Percentiles rank a stretch among this genome's conserved stretches.
phyloP scores from a whole-genome alignment of 53 echinoderm and acorn worm genomes.

The Antedon mediterranea region DNA sequence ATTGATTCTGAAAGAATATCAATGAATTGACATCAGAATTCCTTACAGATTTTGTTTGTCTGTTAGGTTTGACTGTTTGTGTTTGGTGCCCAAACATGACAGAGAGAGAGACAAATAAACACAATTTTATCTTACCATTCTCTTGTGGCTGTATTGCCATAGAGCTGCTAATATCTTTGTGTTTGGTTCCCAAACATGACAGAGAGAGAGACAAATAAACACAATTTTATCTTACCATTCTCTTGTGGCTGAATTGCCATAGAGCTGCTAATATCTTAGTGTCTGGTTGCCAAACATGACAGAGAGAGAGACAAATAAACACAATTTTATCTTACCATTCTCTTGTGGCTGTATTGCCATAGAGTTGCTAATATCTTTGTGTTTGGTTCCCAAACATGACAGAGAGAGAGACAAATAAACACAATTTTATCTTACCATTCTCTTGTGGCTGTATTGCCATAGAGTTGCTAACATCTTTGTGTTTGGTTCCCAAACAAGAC shows the following conservation, averaged over 20 bases:
- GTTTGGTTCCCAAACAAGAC: not conserved
- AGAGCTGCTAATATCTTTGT: not conserved
- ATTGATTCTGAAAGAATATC: not conserved
- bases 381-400: not conserved
- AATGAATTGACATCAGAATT: too few species aligned
- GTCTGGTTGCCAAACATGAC: not conserved
- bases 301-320: too few species aligned
- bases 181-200: not conserved
- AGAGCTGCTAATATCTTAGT: not conserved
- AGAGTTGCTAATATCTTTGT: not conserved
- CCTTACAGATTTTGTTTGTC: too few species aligned
- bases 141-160: not conserved
- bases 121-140: not conserved
- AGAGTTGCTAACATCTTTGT: slow-evolving; percentile 22
- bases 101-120: too few species aligned
- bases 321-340: not conserved
- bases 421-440: slow-evolving; percentile 43
- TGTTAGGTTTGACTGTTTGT: too few species aligned
- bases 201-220: too few species aligned
- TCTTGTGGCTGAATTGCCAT: not conserved
- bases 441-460: slow-evolving; percentile 55
- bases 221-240: not conserved
- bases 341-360: not conserved
- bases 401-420: too few species aligned
- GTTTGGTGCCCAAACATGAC: not conserved